Base-by-base conservation (phyloP, 1,140 invertebrate species). In the Psilanteris sp. region DNA sequence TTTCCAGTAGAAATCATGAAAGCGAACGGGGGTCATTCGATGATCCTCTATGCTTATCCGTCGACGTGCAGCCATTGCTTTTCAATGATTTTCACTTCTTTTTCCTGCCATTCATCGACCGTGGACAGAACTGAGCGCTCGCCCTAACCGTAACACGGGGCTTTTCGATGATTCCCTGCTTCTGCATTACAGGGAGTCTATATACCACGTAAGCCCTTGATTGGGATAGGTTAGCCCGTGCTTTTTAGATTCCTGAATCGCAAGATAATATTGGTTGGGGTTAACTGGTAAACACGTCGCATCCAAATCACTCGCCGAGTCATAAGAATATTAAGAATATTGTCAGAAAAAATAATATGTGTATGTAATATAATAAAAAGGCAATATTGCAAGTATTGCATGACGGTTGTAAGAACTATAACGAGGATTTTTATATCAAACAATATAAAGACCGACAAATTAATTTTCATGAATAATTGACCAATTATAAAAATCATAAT, bases 1-100 rank as follows among this genome's bases (percentile, higher is more conserved):
- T 88, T 88, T 87, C 86, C 87, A 87, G 83, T 83, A 87, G 83
- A 79, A 86, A 87, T 85, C 85, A 87, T 83, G 83, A 86, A 85
- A 86, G 85, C 83, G 52, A 52, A 59, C 73, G 68, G 76, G 77
- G 83, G 85, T 88, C 86, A 88, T 88, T 88, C 81, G 83, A 88
- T 88, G 87, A 88, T 85, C 79, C 85, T 78, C 79, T 83, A 71
- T 74, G 79, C 73, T 78, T 75, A 75, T 50, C 77, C 59, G 78
- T 72, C 80, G 55, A 77, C 59, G 74, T 64, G 68, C 77, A 85
- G 84, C 85, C 83, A 85, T 86, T 79, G 81, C 80, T 81, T 84
- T 87, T 87, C 85, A 88, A 87, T 88, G 85, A 88, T 87, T 86
- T 84, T 84, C 79, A 78, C 80, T 87, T 78, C 84, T 86, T 85